Evolutionary conservation across 2,797 vertebrate species (phyloP), one percentile per base, ranked within the genome.

Genomic region (Hyperoplus lanceolatus): DNA sequence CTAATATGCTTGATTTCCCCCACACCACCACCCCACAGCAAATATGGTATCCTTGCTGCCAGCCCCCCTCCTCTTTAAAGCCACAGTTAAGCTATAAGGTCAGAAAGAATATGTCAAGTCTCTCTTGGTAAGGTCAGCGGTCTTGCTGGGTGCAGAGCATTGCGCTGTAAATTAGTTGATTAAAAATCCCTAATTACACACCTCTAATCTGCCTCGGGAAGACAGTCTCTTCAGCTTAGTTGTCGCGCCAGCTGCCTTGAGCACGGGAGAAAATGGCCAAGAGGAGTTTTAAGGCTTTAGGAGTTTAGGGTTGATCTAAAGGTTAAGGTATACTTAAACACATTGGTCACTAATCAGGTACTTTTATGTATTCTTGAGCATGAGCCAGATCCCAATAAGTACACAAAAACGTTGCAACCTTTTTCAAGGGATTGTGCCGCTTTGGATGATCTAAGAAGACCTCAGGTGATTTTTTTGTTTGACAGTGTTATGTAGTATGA

Each of bases 131-230:
- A 78, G 85, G 87, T 90, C 91, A 84, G 72, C 86, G 87, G 81
- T 90, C 85, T 50, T 73, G 79, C 49, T 81, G 76, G 83, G 77
- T 84, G 69, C 87, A 83, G 90, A 89, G 90, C 91, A 93, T 94
- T 94, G 92, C 73, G 60, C 77, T 92, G 93, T 93, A 95, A 97
- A 96, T 96, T 93, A 94, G 94, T 94, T 96, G 94, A 97, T 97
- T 95, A 93, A 88, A 95, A 95, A 95, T 96, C 95, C 94, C 92
- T 94, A 94, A 96, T 96, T 95, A 94, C 88, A 89, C 78, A 74
- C 69, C 87, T 81, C 86, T 96, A 96, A 96, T 96, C 95, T 94
- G 92, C 94, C 85, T 93, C 82, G 75, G 83, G 71, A 73, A 87
- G 78, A 75, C 73, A 89, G 87, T 92, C 82, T 76, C 83, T 29